Conservation (phyloP, 2,797 vertebrate species). For the Luscinia luscinia region DNA sequence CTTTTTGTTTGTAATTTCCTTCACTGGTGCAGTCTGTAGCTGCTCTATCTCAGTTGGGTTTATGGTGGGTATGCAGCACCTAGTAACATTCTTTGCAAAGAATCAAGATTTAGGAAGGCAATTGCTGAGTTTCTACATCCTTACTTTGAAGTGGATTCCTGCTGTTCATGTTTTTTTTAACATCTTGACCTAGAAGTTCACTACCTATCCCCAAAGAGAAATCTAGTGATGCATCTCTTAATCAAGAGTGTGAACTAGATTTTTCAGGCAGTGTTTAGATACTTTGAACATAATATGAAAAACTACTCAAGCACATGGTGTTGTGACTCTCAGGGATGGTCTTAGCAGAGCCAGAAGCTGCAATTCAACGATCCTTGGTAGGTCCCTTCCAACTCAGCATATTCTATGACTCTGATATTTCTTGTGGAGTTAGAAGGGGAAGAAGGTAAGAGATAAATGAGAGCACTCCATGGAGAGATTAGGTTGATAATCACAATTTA, state of each 20-base stretch:
- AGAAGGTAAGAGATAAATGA: not conserved
- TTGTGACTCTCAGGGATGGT: not conserved
- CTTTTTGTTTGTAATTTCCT: not conserved
- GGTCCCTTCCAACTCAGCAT: not conserved
- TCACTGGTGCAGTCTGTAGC: not conserved
- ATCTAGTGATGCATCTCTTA: not conserved
- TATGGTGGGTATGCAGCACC: not conserved
- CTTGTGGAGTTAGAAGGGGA: not conserved
- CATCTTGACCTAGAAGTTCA: not conserved
- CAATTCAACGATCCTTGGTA: too few relatives aligned
- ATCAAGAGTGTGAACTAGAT: not conserved
- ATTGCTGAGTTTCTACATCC: not conserved
- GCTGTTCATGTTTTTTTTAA: not conserved
- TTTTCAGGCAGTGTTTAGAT: not conserved
- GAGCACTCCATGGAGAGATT: not conserved
- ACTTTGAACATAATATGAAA: not conserved
- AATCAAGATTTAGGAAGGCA: not conserved
- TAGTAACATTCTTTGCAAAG: not conserved
- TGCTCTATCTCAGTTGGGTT: accelerated
- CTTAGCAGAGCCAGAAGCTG: not conserved
- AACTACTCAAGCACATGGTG: not conserved
- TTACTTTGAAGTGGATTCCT: not conserved
- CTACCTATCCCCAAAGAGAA: not conserved
- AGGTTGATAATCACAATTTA: not conserved
- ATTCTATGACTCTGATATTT: not conserved